Evolutionary conservation across 1,140 invertebrate genomes (phyloP), one percentile per base, ranked within the genome.

Genomic region (Ctenoplectra terminalis): DNA sequence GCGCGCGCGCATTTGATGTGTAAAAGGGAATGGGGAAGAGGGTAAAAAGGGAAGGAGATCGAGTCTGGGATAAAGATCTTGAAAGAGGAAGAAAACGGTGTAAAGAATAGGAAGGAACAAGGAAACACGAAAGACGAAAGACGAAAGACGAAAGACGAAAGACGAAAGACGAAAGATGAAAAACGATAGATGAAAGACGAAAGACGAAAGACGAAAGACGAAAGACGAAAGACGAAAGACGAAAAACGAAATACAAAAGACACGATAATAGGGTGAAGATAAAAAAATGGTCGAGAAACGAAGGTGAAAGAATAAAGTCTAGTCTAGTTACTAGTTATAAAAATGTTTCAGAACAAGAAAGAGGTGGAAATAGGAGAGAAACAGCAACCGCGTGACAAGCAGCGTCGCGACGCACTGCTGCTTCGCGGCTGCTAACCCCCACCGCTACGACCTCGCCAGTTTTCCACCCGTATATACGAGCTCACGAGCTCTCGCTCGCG

Each of bases 331-430:
- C 40, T 48, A 37, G 37, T 29, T 6, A 52, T 37, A 46, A 70
- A 60, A 60, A 60, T 80, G 63, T 46, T 31, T 11, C 9, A 46
- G 37, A 78, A n/a, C 40, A 52, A 81, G 46, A 43, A 76, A 43
- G 46, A 70, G 34, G 70, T 48, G 17, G 50, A 81, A 58, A 75
- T 64, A 78, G 26, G 52, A 79, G 48, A 70, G 43, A 61, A 88
- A 52, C 85, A 82, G 76, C 87, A 90, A 92, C 91, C 90, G 91
- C 89, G 90, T 92, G 89, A 82, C 81, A 88, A 88, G 81, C 82
- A 84, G 85, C 81, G 87, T 91, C 91, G 90, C 90, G 90, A 91
- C 90, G 90, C 91, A 92, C 91, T 92, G 90, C 90, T 91, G 90
- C 83, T 90, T 83, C 89, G 76, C 81, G 87, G 87, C 85, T 87